Conservation (phyloP, 2,113 vertebrate species). For the Microcebus lehilahytsara region DNA sequence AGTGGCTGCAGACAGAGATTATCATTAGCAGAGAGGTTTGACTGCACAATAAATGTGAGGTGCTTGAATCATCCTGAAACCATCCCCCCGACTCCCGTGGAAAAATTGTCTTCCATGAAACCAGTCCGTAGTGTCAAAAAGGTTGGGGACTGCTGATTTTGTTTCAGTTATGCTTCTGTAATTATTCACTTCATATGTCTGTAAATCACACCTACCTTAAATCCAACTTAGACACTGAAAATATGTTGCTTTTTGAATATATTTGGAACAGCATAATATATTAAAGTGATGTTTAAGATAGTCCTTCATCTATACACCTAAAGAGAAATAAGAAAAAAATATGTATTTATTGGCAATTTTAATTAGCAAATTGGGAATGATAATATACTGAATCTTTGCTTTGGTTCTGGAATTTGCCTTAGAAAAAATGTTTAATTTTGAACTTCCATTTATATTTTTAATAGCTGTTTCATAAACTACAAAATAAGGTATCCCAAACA, state of each 20-base stretch:
- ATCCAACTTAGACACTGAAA: neutral
- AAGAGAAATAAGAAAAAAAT: neutral
- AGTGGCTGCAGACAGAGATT: too few relatives aligned
- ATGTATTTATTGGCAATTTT: neutral
- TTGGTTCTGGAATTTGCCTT: constrained; percentile 11
- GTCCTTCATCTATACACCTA: neutral
- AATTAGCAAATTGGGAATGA: neutral
- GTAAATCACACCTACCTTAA: neutral
- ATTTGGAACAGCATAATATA: neutral
- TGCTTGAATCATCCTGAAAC: too few relatives aligned
- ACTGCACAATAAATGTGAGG: too few relatives aligned
- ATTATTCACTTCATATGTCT: neutral
- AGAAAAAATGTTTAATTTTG: neutral
- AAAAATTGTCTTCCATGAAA: too few relatives aligned
- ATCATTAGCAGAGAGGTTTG: too few relatives aligned
- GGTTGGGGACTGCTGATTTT: too few relatives aligned
- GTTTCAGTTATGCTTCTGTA: neutral
- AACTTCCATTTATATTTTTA: constrained; percentile 33
- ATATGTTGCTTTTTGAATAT: neutral
- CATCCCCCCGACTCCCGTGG: too few relatives aligned
- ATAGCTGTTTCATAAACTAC: neutral
- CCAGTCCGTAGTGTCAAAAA: too few relatives aligned
- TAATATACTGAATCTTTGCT: neutral
- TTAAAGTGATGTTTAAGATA: neutral
- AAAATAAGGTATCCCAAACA: neutral